Evolutionary conservation across 2,113 vertebrate genomes (phyloP), one percentile per base, ranked within the genome.

Genomic region (Dryoscopus gambensis): DNA sequence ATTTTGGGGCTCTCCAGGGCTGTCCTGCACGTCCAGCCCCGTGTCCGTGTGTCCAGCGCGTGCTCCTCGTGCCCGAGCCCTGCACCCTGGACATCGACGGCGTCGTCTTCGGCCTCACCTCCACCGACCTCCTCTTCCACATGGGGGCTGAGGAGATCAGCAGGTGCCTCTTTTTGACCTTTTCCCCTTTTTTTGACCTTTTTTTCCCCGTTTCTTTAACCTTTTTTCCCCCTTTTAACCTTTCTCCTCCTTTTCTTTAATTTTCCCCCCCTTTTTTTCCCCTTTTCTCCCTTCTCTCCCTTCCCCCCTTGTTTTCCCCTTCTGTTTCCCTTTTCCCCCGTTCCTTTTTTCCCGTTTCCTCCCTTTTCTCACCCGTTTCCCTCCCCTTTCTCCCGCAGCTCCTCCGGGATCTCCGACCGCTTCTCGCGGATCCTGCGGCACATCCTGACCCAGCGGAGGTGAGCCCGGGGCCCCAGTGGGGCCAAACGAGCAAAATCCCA

Each of bases 81-180:
- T 99, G 99, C 97, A 99, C 98, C 28, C 96, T 99, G 62, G 97
- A 98, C 28, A 71, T 99, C 33, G 98, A 98, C 1, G 98, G 98
- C 0, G 97, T 98, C 44, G 93, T 98, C 13, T 83, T 99, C 4
- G 99, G 99, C 68, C 56, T 99, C 87, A 99, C 98, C 0, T 99
- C 99, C 87, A 99, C 99, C 0, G 99, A 99, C 75, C 97, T 99
- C 27, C 96, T 99, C 13, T 98, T 99, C 91, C 98, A 99, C 97
- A 98, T 99, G 98, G 98, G 99, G 1, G 98, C 99, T 0, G 99
- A 99, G 95, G 99, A 99, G 97, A 99, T 99, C 96, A 99, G 98
- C 97, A 98, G 98, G 99, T 99, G 94, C 94, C 57, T 37, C 47
- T 21, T 18, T 44, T 11, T 3, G 1, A 16, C 10, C 10, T 20